Percentiles rank a stretch among this genome's conserved stretches.
phyloP scores from a whole-genome alignment of 2,113 vertebrate species.

The Struthidea cinerea region DNA sequence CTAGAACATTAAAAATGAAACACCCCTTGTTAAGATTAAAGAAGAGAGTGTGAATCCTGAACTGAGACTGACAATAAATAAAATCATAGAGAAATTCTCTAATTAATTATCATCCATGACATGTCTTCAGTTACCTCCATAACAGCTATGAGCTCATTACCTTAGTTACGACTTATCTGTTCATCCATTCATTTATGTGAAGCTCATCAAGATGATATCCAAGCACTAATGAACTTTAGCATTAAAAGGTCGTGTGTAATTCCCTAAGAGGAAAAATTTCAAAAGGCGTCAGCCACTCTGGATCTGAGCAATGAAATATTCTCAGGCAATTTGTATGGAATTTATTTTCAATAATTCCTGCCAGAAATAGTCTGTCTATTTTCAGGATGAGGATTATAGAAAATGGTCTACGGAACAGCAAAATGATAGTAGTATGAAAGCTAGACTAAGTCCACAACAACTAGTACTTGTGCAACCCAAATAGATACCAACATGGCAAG shows the following conservation, averaged over 20 bases:
- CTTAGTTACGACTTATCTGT: not conserved
- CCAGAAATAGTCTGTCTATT: not conserved
- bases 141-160: constrained; percentile 4
- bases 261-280: not conserved
- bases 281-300: not conserved
- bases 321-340: not conserved
- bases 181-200: not conserved
- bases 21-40: not conserved
- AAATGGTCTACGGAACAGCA: not conserved
- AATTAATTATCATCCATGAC: not conserved
- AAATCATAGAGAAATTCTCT: not conserved
- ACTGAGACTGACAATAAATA: not conserved
- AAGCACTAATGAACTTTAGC: not conserved
- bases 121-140: not conserved
- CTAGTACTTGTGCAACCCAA: not conserved
- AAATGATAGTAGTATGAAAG: not conserved
- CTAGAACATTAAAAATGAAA: not conserved
- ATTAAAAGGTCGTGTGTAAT: not conserved
- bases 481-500: not conserved
- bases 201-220: constrained; percentile 22
- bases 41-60: not conserved
- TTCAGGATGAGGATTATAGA: not conserved
- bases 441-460: not conserved
- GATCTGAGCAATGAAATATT: not conserved
- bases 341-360: not conserved